A percentile compares a stretch with the other conserved stretches of the same genome.
Evolutionary conservation across 2,888 invertebrate genomes (phyloP).

Genomic region (Hypsopygia costalis): DNA sequence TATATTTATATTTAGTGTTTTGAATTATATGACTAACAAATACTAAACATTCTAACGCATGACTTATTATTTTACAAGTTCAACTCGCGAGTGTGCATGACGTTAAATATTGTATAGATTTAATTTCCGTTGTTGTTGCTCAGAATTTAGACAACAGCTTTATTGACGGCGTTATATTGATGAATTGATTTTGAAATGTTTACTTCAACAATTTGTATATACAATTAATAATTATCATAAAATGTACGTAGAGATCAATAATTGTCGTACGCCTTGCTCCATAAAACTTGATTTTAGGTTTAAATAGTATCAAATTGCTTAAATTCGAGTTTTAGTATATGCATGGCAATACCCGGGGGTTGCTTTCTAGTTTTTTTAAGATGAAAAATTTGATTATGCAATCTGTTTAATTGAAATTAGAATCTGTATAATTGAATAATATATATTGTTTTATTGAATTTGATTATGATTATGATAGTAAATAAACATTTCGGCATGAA

Average conservation of each 20-base stretch:
- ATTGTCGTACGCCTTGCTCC: slow-evolving; percentile 61
- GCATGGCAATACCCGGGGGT: slow-evolving; percentile 75
- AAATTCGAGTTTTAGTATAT: slow-evolving; percentile 72
- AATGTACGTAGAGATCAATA: slow-evolving; percentile 38
- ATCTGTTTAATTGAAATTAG: slow-evolving; percentile 49
- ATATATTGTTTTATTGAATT: slow-evolving; percentile 39
- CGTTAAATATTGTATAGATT: slow-evolving; percentile 37
- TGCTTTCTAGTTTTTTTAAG: slow-evolving; percentile 71
- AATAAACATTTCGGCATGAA: slow-evolving; percentile 68
- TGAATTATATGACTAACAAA: slow-evolving; percentile 75
- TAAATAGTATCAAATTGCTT: slow-evolving; percentile 36
- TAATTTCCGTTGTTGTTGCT: slow-evolving; percentile 36
- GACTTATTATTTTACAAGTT: slow-evolving; percentile 60
- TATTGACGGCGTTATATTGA: slow-evolving; percentile 60
- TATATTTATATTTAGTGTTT: slow-evolving; percentile 43
- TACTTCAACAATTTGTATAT: slow-evolving; percentile 69
- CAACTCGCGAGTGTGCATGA: slow-evolving; percentile 78
- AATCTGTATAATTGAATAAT: slow-evolving; percentile 51
- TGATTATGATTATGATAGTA: slow-evolving; percentile 46
- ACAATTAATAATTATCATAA: slow-evolving; percentile 19
- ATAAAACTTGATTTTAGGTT: slow-evolving; percentile 74
- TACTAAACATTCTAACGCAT: slow-evolving; percentile 76
- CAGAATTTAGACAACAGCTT: slow-evolving; percentile 47
- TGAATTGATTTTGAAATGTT: slow-evolving; percentile 55
- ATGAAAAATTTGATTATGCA: slow-evolving; percentile 77